A percentile compares a stretch with the other conserved stretches of the same genome.
Evolutionary conservation across 2,113 vertebrate species (phyloP).

Genomic region (Psilopsiagon aymara): DNA sequence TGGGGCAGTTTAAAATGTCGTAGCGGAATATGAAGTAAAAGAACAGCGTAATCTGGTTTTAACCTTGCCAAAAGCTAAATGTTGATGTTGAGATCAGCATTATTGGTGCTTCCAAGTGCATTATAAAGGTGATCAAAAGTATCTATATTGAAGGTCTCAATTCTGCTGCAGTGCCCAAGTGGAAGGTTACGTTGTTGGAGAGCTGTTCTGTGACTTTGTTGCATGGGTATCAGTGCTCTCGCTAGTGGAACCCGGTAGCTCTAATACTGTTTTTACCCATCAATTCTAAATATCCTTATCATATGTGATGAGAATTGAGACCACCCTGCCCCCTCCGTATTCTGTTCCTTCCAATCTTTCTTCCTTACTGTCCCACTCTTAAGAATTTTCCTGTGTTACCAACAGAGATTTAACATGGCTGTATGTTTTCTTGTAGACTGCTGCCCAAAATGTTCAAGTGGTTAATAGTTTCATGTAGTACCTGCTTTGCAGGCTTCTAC

Average conservation of each 20-base stretch:
- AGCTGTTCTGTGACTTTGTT: neutral
- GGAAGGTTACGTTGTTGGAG: neutral
- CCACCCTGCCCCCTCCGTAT: neutral
- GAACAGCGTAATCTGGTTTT: neutral
- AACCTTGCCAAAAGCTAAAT: neutral
- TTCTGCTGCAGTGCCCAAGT: rapidly evolving
- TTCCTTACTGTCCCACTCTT: neutral
- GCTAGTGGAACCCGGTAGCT: neutral
- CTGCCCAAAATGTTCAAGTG: neutral
- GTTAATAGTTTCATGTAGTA: neutral
- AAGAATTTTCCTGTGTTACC: neutral
- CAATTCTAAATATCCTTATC: neutral
- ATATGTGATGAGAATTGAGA: neutral
- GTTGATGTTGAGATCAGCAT: rapidly evolving
- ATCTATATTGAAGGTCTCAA: rapidly evolving
- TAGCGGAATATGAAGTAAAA: neutral
- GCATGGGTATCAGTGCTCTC: neutral
- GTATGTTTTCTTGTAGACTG: neutral
- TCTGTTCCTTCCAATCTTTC: neutral
- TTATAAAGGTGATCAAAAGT: neutral
- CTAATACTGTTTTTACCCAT: neutral
- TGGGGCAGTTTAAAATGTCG: neutral
- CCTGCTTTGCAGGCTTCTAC: neutral
- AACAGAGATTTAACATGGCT: neutral
- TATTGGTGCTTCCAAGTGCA: neutral